A percentile compares a stretch with the other conserved stretches of the same genome.
These are phyloP conservation scores for Eclectus roratus DNA, from an alignment of 2,113 vertebrate species.

Conservation along the genomic window DNA sequence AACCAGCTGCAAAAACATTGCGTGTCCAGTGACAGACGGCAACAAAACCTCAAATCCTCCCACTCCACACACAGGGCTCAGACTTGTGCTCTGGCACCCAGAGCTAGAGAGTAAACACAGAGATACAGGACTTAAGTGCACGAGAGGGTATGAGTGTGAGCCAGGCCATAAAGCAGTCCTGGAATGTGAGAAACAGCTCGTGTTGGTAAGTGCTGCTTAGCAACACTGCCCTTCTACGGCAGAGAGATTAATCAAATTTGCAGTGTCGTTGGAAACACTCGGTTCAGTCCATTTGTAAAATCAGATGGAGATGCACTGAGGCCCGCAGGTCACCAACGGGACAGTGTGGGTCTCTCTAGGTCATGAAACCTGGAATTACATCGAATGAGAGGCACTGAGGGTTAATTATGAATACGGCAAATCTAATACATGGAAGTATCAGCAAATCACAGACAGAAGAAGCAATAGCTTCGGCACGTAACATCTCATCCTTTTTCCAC, in stretches of 20 bases:
- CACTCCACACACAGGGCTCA: fast-evolving
- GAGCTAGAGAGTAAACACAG: background rate
- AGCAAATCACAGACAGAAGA: background rate
- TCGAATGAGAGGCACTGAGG: constrained; percentile 3
- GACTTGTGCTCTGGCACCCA: background rate
- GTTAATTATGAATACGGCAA: constrained; percentile 10
- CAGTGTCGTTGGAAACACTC: constrained; percentile 28
- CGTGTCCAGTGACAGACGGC: fast-evolving
- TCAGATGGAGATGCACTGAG: background rate
- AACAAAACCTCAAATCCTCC: background rate
- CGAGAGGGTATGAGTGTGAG: background rate
- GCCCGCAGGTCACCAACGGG: constrained; percentile 31
- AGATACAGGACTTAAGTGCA: fast-evolving
- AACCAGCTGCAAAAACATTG: background rate
- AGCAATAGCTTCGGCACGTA: background rate
- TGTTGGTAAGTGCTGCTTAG: constrained; percentile 53
- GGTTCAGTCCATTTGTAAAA: background rate
- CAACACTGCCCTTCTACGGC: constrained; percentile 58
- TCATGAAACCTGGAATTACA: background rate
- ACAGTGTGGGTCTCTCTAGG: background rate
- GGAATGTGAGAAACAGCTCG: background rate
- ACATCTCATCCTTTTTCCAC: background rate
- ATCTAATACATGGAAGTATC: background rate
- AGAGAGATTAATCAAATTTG: constrained; percentile 22
- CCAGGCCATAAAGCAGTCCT: background rate